Evolutionary conservation across 1,140 invertebrate genomes (phyloP).

Genomic region (Bombus impatiens): DNA sequence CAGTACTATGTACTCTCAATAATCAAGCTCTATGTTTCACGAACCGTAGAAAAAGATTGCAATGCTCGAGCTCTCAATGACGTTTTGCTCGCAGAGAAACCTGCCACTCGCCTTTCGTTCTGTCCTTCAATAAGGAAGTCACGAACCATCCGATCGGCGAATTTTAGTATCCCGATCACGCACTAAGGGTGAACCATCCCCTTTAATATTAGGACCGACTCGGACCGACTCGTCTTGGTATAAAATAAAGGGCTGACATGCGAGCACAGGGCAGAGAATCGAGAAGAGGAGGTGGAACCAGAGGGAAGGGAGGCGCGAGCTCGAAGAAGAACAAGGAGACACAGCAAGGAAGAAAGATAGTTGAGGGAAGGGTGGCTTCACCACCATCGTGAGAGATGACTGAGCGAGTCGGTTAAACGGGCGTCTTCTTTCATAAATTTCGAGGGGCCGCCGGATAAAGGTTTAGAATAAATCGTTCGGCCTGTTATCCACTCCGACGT

Average conservation of each 20-base stretch:
- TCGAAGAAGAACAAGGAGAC: slow-evolving; percentile 58
- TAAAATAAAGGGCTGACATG: slow-evolving; percentile 82
- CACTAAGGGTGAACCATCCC: slow-evolving; percentile 77
- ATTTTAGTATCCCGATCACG: slow-evolving; percentile 81
- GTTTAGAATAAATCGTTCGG: slow-evolving; percentile 81
- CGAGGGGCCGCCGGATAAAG: slow-evolving; percentile 79
- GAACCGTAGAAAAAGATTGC: neutral
- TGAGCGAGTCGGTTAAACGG: slow-evolving; percentile 82
- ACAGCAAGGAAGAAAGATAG: slow-evolving; percentile 57
- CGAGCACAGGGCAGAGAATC: slow-evolving; percentile 71
- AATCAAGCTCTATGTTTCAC: neutral
- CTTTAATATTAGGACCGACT: slow-evolving; percentile 80
- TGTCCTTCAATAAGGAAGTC: slow-evolving; percentile 73
- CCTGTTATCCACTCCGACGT: slow-evolving; percentile 80
- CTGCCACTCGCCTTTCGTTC: slow-evolving; percentile 64
- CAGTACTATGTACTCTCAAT: neutral
- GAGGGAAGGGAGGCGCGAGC: slow-evolving; percentile 54
- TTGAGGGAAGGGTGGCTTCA: slow-evolving; percentile 72
- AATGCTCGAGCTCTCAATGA: neutral
- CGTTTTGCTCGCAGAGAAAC: neutral
- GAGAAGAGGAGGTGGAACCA: slow-evolving; percentile 36
- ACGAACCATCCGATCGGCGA: slow-evolving; percentile 72
- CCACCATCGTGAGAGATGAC: slow-evolving; percentile 80
- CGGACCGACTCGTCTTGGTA: slow-evolving; percentile 73
- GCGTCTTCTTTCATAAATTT: slow-evolving; percentile 83